Percentiles rank a stretch among this genome's conserved stretches.
phyloP scores from a whole-genome alignment of 2,888 invertebrate genomes.

The Furcula furcula region DNA sequence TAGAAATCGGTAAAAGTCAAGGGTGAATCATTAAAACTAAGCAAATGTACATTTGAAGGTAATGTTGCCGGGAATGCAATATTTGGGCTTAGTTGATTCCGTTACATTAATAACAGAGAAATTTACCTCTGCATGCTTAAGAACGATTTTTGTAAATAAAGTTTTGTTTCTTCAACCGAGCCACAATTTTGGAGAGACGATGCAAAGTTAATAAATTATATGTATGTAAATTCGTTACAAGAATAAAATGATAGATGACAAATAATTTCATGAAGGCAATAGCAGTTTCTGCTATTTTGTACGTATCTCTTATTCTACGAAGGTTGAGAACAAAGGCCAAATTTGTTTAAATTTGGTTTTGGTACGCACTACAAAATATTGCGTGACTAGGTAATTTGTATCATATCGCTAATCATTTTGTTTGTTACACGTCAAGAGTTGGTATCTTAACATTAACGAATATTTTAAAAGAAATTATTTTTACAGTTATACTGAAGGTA shows the following conservation, averaged over 20 bases:
- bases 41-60: conserved; percentile 34
- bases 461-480: conserved; percentile 12
- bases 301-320: conserved; percentile 8
- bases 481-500: conserved; percentile 9
- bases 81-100: neutral
- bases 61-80: neutral
- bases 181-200: no score
- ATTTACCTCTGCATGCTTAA: no score
- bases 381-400: conserved; percentile 54
- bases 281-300: no score
- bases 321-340: conserved; percentile 31
- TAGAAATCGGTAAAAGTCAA: conserved; percentile 50
- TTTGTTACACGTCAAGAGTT: conserved; percentile 40
- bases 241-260: no score
- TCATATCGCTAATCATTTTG: conserved; percentile 55
- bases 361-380: conserved; percentile 38
- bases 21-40: conserved; percentile 44
- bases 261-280: no score
- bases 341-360: conserved; percentile 29
- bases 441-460: conserved; percentile 18
- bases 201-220: no score
- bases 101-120: neutral
- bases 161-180: no score
- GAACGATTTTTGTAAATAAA: neutral
- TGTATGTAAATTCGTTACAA: no score